Conservation (phyloP, 2,113 vertebrate genomes). For the Grammomys surdaster region DNA sequence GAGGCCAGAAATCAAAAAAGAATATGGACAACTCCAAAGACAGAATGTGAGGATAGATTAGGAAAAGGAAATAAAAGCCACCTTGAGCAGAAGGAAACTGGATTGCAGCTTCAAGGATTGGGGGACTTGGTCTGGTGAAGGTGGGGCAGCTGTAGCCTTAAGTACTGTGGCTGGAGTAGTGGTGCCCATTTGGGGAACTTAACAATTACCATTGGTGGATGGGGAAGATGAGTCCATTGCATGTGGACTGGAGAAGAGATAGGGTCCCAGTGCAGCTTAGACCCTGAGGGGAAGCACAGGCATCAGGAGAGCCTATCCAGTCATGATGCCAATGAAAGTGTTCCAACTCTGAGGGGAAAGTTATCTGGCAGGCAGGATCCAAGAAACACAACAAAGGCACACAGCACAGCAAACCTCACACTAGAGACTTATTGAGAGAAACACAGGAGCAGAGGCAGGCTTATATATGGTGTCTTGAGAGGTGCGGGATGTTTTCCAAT, state of each 20-base stretch:
- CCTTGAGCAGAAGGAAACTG: background rate
- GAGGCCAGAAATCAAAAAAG: background rate
- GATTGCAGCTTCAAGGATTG: background rate
- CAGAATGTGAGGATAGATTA: background rate
- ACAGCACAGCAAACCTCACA: background rate
- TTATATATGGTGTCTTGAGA: background rate
- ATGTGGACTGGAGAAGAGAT: background rate
- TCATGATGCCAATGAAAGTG: background rate
- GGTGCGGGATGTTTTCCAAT: background rate
- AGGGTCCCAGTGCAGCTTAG: background rate
- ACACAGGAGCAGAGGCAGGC: background rate
- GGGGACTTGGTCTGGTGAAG: background rate
- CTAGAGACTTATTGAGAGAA: background rate
- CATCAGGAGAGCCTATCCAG: background rate
- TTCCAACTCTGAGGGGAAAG: background rate
- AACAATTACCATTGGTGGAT: background rate
- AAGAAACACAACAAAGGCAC: background rate
- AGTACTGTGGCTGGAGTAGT: background rate
- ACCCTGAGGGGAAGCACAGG: background rate
- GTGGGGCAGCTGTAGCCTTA: background rate
- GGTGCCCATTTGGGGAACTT: background rate
- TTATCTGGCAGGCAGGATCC: background rate
- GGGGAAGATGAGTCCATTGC: background rate
- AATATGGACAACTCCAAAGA: background rate
- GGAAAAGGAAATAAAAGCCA: background rate